Base-by-base conservation (phyloP, 2,797 vertebrate genomes). In the Miichthys miiuy region DNA sequence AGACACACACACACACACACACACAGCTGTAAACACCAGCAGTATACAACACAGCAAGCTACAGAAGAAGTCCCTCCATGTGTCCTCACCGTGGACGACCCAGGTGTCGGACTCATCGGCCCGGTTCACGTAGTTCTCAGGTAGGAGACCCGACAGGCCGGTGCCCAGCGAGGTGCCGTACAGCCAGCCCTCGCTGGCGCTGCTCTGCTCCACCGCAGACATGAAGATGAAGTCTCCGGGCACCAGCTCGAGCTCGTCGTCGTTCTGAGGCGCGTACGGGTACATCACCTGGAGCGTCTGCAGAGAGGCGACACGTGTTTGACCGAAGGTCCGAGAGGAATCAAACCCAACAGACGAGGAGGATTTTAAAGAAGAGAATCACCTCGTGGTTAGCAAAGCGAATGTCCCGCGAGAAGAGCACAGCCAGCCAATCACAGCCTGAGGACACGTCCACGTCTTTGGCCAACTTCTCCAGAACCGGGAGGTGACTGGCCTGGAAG, bases 261-360 rank as follows among this genome's bases (percentile, higher is more conserved):
- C 98, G 0, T 99, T 99, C 94, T 99, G 98, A 1, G 98, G 98
- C 56, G 85, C 82, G 83, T 99, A 99, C 10, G 98, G 98, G 91
- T 99, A 99, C 96, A 98, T 97, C 78, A 98, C 98, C 64, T 98
- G 97, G 75, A 99, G 94, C 0, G 97, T 99, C 98, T 99, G 81
- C 17, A 56, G 52, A 13, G 78, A 42, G 6, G 30, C 10, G 30
- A 58, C 8, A 68, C 23, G 61, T 75, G 11, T 68, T 68, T 69
- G 16, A 57, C 8, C 41, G 5, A 1, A 63, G 11, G 47, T 48
- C 30, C 3, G 34, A 34, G 1, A 44, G 14, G 13, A 44, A 13
- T 14, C 42, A 34, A 34, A 34, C 7, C 7, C 7, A 34, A 34
- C 34, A 34, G 34, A 34, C 34, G 34, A 34, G 30, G 30, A 34